Conservation (phyloP, 1,140 invertebrate species). For the Pollicipes pollicipes region DNA sequence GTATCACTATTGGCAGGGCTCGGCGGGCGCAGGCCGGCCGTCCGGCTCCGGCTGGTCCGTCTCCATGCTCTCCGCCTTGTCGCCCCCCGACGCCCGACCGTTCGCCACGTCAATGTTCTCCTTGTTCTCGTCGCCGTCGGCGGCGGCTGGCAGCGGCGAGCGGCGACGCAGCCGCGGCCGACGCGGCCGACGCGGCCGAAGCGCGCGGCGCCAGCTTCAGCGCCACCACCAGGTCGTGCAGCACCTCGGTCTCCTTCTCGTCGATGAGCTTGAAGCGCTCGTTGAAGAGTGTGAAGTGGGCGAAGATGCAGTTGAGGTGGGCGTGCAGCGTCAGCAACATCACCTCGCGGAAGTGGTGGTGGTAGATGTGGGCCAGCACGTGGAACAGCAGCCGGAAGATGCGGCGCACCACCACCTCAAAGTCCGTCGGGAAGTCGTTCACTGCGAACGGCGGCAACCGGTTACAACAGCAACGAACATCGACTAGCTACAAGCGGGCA, state of each 20-base stretch:
- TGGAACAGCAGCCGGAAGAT: conserved; percentile 91
- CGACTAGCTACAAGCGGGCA: conserved; percentile 6
- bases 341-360: conserved; percentile 90
- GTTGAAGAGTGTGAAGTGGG: conserved; percentile 78
- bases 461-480: conserved; percentile 25
- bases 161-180: conserved; percentile 5
- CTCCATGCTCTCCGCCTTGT: neutral
- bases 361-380: conserved; percentile 93
- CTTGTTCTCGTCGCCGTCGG: conserved; percentile 13
- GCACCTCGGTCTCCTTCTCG: conserved; percentile 84
- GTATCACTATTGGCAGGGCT: neutral
- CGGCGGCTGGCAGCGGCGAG: neutral
- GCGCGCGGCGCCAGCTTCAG: conserved; percentile 23
- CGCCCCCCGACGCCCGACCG: no score
- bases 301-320: conserved; percentile 65
- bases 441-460: no score
- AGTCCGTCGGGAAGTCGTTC: conserved; percentile 83
- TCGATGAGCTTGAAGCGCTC: conserved; percentile 75
- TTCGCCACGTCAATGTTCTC: conserved; percentile 13
- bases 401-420: conserved; percentile 86
- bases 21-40: no score
- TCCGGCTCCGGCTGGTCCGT: neutral
- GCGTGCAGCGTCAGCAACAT: conserved; percentile 77
- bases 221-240: conserved; percentile 42
- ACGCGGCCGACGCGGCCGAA: conserved; percentile 10